These are phyloP conservation scores for Panthera tigris DNA, from an alignment of 2,113 vertebrate genomes.

Conservation along the genomic window DNA sequence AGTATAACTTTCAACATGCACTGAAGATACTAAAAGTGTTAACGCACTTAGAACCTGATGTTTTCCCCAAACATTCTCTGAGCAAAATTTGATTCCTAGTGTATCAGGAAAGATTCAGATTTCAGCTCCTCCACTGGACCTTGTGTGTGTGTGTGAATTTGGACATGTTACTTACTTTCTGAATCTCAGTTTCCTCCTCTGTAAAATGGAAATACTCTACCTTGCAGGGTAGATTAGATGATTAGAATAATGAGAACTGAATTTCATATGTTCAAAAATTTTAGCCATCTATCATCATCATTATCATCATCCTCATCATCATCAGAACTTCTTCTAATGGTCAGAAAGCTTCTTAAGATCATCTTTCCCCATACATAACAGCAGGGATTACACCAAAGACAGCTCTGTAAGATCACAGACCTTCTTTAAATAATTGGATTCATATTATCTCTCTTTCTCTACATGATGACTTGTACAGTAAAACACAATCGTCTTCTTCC, in stretches of 20 bases:
- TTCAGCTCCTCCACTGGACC: neutral
- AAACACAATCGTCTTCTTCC: neutral
- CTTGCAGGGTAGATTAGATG: neutral
- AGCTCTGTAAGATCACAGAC: neutral
- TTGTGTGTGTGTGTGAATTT: neutral
- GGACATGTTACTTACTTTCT: neutral
- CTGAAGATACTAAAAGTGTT: neutral
- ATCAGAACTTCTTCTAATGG: neutral
- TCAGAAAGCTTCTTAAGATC: neutral
- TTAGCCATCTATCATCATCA: neutral
- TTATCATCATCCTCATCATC: neutral
- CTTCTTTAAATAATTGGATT: slow-evolving; percentile 3
- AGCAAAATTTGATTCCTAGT: neutral
- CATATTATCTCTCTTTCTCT: neutral
- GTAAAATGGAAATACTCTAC: neutral
- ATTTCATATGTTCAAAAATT: neutral
- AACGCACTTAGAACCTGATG: neutral
- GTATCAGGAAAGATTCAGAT: neutral
- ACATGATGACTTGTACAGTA: neutral
- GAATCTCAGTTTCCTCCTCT: neutral
- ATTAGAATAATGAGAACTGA: neutral
- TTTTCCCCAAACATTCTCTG: neutral
- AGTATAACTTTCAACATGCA: neutral
- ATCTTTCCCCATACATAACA: neutral
- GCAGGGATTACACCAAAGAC: neutral